A percentile compares a stretch with the other conserved stretches of the same genome.
Conservation (phyloP, 2,113 vertebrate genomes). For the Ciconia stormi region DNA sequence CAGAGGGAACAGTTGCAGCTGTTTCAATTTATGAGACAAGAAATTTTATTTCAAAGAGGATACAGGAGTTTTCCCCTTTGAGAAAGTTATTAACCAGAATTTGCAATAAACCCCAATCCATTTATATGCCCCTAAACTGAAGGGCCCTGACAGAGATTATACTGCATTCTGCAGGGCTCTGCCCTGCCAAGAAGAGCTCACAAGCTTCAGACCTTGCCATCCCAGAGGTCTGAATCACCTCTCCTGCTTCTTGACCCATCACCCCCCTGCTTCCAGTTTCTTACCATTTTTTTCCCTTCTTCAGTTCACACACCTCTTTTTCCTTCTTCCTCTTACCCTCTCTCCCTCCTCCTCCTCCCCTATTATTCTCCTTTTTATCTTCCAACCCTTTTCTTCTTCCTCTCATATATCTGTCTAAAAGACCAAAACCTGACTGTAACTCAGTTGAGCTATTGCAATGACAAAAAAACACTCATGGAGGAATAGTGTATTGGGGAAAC, state of each 20-base stretch:
- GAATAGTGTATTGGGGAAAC: neutral
- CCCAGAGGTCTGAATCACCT: neutral
- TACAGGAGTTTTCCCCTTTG: conserved; percentile 51
- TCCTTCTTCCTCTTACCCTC: neutral
- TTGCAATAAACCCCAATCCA: conserved; percentile 45
- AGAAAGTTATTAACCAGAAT: conserved; percentile 67
- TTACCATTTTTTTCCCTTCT: neutral
- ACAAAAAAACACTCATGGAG: neutral
- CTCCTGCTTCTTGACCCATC: neutral
- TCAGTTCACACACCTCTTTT: neutral
- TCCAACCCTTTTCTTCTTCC: neutral
- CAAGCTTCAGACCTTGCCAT: neutral
- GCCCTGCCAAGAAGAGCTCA: neutral
- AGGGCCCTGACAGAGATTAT: conserved; percentile 2
- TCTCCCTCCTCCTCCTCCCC: neutral
- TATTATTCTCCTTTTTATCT: neutral
- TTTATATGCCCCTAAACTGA: conserved; percentile 62
- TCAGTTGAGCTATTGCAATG: neutral
- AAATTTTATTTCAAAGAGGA: conserved; percentile 73
- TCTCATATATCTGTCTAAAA: neutral
- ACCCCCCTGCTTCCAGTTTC: neutral
- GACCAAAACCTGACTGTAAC: neutral
- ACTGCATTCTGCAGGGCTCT: conserved; percentile 10
- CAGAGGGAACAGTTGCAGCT: conserved; percentile 32
- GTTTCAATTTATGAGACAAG: conserved; percentile 71